Evolutionary conservation across 2,888 invertebrate genomes (phyloP).

Genomic region (Thymelicus acteon): DNA sequence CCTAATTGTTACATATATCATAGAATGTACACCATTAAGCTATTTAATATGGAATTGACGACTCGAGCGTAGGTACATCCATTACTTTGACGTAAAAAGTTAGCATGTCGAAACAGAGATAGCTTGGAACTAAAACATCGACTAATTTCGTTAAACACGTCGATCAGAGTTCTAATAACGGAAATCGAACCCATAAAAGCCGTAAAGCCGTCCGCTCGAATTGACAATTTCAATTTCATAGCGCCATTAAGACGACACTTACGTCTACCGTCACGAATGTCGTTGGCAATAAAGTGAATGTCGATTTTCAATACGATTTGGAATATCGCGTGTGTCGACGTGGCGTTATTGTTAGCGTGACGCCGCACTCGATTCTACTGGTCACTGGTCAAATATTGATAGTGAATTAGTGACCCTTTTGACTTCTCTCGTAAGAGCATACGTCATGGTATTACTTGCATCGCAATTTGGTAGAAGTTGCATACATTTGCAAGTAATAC

Average conservation of each 20-base stretch:
- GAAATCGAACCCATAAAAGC: slow-evolving; percentile 46
- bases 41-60: not conserved
- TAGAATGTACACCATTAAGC: too few species aligned
- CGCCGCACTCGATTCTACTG: not conserved
- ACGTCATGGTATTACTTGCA: not conserved
- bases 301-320: slow-evolving; percentile 71
- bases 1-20: too few species aligned
- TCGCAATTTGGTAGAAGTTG: not conserved
- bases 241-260: slow-evolving; percentile 54
- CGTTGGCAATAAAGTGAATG: slow-evolving; percentile 45
- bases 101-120: slow-evolving; percentile 21
- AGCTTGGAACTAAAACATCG: slow-evolving; percentile 19
- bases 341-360: not conserved
- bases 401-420: not conserved
- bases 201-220: slow-evolving; percentile 48
- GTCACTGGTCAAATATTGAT: not conserved
- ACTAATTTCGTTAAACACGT: slow-evolving; percentile 32
- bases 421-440: not conserved
- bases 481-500: not conserved
- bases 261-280: slow-evolving; percentile 61
- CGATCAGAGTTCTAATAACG: slow-evolving; percentile 39
- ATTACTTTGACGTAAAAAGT: slow-evolving; percentile 6
- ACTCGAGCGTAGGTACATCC: not conserved
- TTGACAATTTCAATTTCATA: slow-evolving; percentile 61
- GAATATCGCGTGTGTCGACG: slow-evolving; percentile 59